Base-by-base conservation (phyloP, 2,113 vertebrate species). In the Scartelaos histophorus region DNA sequence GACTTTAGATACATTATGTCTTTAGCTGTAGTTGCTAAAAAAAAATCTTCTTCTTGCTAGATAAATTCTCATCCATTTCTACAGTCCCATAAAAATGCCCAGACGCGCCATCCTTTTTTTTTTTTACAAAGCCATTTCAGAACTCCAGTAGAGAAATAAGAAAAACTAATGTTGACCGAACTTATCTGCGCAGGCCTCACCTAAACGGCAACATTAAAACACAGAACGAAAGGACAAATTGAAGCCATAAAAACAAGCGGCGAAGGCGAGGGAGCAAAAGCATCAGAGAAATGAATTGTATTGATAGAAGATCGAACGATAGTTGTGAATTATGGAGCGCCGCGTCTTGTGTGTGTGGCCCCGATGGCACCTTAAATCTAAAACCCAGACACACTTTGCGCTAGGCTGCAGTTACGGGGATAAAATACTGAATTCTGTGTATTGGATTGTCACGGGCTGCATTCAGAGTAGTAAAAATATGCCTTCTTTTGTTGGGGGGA, bases 291-390 rank as follows among this genome's bases (percentile, higher is more conserved):
- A 54, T 71, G 43, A 82, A 69, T 15, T 46, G 68, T 61, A 74
- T 66, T 65, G 74, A 80, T 71, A 64, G 64, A 73, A 51, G 73
- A 89, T 77, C 15, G 56, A 78, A 73, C 68, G 45, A 81, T 69
- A 2, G 66, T 54, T 1, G 12, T 68, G 81, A 71, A 68, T 88
- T 85, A 79, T 84, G 81, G 64, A 76, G 73, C 68, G 71, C 67
- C 19, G 43, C 25, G 53, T 70, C 7, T 53, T 47, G 45, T 60
- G 24, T 62, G 24, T 62, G 46, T 72, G 21, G 70, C 47, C 66
- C 65, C 58, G 67, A 57, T 71, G 57, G 74, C 21, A 47, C 46
- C 65, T 85, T 88, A 80, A 76, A 85, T 86, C 73, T 76, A 24
- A 73, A 70, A 78, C 58, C 35, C 9, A 22, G 66, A 75, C 56